Evolutionary conservation across 2,113 vertebrate species (phyloP), one percentile per base, ranked within the genome.

Genomic region (human): DNA sequence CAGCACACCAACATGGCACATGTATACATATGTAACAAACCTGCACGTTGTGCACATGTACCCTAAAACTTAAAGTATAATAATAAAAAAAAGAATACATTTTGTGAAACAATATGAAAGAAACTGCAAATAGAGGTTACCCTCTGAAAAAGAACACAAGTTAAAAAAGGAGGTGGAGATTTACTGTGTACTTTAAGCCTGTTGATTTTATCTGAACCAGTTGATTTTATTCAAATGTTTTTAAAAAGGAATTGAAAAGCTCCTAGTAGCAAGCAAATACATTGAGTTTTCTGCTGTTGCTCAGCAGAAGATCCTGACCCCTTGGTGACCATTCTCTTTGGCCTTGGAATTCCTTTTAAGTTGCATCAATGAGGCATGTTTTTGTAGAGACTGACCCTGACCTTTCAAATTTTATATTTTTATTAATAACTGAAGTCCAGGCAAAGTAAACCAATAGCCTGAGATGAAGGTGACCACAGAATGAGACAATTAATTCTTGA

Each of bases 401-500:
- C n/a, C 52, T 90, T 93, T 43, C 23, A 59, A 86, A 93, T 61
- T 93, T 59, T 30, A 20, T 55, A 48, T 93, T 68, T 90, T 75
- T 82, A 32, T 80, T 72, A 52, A 43, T 25, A 95, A 68, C 27
- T 82, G 43, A 12, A 82, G 48, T n/a, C 38, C 55, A 75, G 12
- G 27, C 32, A 82, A 93, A 61, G 18, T 75, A 87, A 87, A 83
- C 30, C 87, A 76, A 81, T 32, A 83, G 78, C 68, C 43, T 73
- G 59, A 73, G 27, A 59, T 70, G 27, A 82, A 72, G 38, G 50
- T 73, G 72, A 73, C 40, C 76, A 72, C 9, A 78, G 66, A 68
- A 35, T 61, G 43, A 94, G 55, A 43, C 82, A 93, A 93, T 84
- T 88, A 70, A 76, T 64, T 89, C 78, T 94, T 79, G 68, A 52